Conservation (phyloP, 2,113 vertebrate genomes). For the Patagioenas fasciata region DNA sequence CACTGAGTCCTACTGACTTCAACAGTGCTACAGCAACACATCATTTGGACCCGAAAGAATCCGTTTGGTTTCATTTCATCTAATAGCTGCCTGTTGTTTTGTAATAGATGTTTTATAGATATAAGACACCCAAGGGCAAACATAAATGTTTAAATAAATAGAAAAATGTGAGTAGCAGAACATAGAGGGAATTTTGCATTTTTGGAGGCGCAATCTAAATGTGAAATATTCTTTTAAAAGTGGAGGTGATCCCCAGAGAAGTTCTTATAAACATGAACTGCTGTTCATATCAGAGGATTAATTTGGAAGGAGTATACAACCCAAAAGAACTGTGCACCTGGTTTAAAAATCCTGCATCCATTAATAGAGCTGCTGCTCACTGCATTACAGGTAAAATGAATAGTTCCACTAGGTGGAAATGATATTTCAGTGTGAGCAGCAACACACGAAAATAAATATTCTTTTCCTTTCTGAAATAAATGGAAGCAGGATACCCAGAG, state of each 20-base stretch:
- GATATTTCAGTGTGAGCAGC: background rate
- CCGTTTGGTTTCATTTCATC: constrained; percentile 6
- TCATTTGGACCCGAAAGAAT: constrained; percentile 3
- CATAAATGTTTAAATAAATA: constrained; percentile 59
- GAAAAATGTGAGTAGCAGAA: constrained; percentile 19
- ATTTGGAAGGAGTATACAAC: background rate
- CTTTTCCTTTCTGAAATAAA: background rate
- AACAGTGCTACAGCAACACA: background rate
- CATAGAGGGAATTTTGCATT: background rate
- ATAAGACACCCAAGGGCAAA: constrained; percentile 43
- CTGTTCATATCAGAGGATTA: constrained; percentile 30
- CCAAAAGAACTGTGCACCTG: background rate
- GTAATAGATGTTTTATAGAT: constrained; percentile 53
- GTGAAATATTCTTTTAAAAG: constrained; percentile 33
- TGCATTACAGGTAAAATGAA: constrained; percentile 2
- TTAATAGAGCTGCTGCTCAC: background rate
- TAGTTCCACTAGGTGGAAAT: constrained; percentile 4
- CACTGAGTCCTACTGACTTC: background rate
- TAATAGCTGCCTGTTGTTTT: constrained; percentile 45
- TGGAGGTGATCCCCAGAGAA: background rate
- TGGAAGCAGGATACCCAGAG: background rate
- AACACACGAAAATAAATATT: constrained; percentile 11
- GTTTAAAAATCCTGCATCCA: background rate
- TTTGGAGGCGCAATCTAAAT: background rate
- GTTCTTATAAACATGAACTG: background rate